Percentiles rank a stretch among this genome's conserved stretches.
Conservation (phyloP, 2,113 vertebrate species). For the Strigops habroptila region DNA sequence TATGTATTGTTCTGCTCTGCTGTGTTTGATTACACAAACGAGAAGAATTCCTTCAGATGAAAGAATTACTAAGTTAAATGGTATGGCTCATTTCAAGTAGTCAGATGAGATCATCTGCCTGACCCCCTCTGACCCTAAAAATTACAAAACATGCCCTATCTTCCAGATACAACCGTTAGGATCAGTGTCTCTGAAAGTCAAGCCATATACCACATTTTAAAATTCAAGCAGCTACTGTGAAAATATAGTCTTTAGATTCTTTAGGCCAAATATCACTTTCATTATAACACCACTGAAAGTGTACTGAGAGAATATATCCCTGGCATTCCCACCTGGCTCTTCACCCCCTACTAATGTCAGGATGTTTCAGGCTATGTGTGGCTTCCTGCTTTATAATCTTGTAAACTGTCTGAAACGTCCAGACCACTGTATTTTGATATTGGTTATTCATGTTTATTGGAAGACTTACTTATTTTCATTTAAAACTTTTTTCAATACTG, state of each 20-base stretch:
- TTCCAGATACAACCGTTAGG: not conserved
- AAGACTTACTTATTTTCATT: accelerated
- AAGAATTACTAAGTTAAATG: not conserved
- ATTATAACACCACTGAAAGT: not conserved
- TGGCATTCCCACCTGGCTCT: not conserved
- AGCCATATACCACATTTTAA: not conserved
- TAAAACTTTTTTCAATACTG: not conserved
- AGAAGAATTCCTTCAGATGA: not conserved
- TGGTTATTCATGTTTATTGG: not conserved
- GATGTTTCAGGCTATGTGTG: not conserved
- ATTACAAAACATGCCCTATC: not conserved
- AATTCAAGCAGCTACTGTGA: not conserved
- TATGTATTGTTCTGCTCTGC: not conserved
- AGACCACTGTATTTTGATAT: not conserved
- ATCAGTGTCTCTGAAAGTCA: not conserved
- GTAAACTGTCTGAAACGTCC: not conserved
- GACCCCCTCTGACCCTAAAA: not conserved
- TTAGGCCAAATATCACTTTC: not conserved
- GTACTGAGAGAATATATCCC: not conserved
- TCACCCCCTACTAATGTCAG: not conserved
- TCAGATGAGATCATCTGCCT: not conserved
- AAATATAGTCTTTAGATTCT: not conserved
- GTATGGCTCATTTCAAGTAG: not conserved
- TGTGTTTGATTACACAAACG: not conserved
- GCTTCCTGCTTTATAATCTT: not conserved